Percentiles rank a stretch among this genome's conserved stretches.
phyloP scores from a whole-genome alignment of 1,140 invertebrate species.

The Drosophila mauritiana region DNA sequence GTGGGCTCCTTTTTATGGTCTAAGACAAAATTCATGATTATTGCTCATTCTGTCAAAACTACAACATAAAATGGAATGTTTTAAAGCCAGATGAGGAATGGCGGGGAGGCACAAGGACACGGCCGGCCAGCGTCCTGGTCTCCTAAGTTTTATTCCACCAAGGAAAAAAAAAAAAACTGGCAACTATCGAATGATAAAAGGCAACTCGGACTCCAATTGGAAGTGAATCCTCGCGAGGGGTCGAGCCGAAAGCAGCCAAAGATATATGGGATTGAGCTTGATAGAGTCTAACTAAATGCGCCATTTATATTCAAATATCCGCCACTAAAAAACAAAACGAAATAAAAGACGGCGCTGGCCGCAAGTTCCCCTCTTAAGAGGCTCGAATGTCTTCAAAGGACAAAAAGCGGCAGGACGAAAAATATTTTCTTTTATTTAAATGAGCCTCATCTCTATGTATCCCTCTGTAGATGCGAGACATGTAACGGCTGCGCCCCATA shows the following conservation, averaged over 20 bases:
- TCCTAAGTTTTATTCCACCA: conserved; percentile 4
- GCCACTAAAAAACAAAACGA: conserved; percentile 80
- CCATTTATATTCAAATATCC: conserved; percentile 83
- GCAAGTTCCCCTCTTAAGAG: conserved; percentile 19
- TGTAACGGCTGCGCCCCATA: conserved; percentile 61
- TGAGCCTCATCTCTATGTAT: conserved; percentile 61
- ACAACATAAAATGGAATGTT: conserved; percentile 81
- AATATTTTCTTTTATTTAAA: conserved; percentile 82
- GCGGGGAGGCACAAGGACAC: conserved; percentile 33
- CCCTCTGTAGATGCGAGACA: conserved; percentile 49
- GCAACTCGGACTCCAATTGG: conserved; percentile 29
- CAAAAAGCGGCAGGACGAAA: conserved; percentile 57
- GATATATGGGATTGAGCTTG: conserved; percentile 81
- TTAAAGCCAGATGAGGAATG: conserved; percentile 74
- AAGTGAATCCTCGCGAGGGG: conserved; percentile 23
- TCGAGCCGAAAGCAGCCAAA: conserved; percentile 67
- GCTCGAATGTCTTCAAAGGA: conserved; percentile 53
- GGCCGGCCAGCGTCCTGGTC: conserved; percentile 15
- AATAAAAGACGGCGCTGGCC: conserved; percentile 59
- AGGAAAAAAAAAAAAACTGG: conserved; percentile 25
- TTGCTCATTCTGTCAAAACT: conserved; percentile 83
- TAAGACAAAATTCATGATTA: conserved; percentile 82
- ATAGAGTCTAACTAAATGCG: conserved; percentile 80
- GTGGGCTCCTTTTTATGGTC: conserved; percentile 66
- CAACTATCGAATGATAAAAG: conserved; percentile 67